Evolutionary conservation across 2,888 invertebrate species (phyloP).

Genomic region (Bombyx huttoni): DNA sequence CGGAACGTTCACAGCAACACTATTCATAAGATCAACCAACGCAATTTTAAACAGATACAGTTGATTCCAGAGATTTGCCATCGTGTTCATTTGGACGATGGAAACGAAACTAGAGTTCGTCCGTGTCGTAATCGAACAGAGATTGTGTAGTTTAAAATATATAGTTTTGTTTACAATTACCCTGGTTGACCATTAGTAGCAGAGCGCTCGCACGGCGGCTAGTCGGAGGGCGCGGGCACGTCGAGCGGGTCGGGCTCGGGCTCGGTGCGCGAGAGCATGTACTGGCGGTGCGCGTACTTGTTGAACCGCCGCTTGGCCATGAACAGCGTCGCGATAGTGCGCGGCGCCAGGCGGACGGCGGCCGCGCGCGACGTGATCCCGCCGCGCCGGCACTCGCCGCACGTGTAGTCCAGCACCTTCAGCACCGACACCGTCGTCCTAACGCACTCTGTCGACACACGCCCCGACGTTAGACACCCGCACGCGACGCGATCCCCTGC

Average conservation of each 20-base stretch:
- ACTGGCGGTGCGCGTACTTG: slow-evolving; percentile 68
- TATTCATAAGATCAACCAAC: slow-evolving; percentile 64
- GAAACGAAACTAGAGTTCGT: no score
- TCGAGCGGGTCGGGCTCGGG: slow-evolving; percentile 7
- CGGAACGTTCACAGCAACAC: slow-evolving; percentile 34
- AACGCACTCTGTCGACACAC: slow-evolving; percentile 54
- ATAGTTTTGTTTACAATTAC: no score
- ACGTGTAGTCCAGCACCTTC: slow-evolving; percentile 66
- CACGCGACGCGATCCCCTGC: background rate
- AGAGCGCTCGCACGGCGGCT: background rate
- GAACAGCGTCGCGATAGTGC: slow-evolving; percentile 66
- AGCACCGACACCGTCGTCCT: slow-evolving; percentile 46
- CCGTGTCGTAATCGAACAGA: no score
- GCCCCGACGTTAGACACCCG: background rate
- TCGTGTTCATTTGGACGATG: no score
- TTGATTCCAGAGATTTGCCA: no score
- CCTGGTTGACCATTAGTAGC: no score
- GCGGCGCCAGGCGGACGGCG: slow-evolving; percentile 60
- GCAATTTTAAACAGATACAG: slow-evolving; percentile 30
- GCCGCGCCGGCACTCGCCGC: slow-evolving; percentile 63
- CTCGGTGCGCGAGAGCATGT: slow-evolving; percentile 37
- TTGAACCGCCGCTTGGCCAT: slow-evolving; percentile 70
- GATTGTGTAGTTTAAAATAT: no score
- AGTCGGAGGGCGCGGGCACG: slow-evolving; percentile 11
- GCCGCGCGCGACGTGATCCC: slow-evolving; percentile 66